Evolutionary conservation across 92 coral and sea anemone species (phyloP).

Genomic region (Actinernus sp.): DNA sequence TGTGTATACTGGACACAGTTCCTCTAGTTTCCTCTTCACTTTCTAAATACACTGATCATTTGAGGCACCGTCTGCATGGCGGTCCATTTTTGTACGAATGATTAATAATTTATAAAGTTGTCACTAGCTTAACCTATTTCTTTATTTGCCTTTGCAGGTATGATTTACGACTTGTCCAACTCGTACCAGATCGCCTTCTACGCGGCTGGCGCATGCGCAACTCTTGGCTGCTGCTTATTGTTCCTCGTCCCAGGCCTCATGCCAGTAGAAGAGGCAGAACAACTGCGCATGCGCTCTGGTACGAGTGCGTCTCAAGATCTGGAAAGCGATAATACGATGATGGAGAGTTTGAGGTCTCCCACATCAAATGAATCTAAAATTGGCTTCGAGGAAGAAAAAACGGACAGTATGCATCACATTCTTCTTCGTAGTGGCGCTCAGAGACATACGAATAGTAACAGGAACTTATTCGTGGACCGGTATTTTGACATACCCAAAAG

Average conservation of each 20-base stretch:
- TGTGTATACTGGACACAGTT: too few relatives aligned
- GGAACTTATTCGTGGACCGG: slow-evolving; percentile 45
- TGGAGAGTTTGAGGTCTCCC: slow-evolving; percentile 20
- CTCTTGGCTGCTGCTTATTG: slow-evolving; percentile 69
- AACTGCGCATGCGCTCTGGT: slow-evolving; percentile 31
- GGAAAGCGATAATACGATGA: slow-evolving; percentile 38
- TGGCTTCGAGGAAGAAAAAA: neutral
- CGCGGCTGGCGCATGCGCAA: slow-evolving; percentile 86
- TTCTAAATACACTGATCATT: too few relatives aligned
- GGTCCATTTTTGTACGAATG: too few relatives aligned
- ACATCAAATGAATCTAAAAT: slow-evolving; percentile 8
- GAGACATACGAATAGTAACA: slow-evolving; percentile 12
- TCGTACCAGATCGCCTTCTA: slow-evolving; percentile 95
- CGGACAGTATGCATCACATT: slow-evolving; percentile 5
- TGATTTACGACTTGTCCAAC: slow-evolving; percentile 76
- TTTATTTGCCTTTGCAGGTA: slow-evolving; percentile 43
- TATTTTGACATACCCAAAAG: slow-evolving; percentile 65
- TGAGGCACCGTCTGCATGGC: too few relatives aligned
- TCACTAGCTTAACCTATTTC: neutral
- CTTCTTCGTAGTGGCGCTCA: slow-evolving; percentile 37
- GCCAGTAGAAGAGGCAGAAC: slow-evolving; percentile 61
- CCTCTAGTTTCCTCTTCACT: too few relatives aligned
- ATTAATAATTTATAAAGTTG: too few relatives aligned
- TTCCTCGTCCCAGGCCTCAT: slow-evolving; percentile 84
- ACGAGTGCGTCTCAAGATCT: slow-evolving; percentile 16